Evolutionary conservation across 1,140 invertebrate genomes (phyloP), one percentile per base, ranked within the genome.

Genomic region (Drosophila nigromelanica): DNA sequence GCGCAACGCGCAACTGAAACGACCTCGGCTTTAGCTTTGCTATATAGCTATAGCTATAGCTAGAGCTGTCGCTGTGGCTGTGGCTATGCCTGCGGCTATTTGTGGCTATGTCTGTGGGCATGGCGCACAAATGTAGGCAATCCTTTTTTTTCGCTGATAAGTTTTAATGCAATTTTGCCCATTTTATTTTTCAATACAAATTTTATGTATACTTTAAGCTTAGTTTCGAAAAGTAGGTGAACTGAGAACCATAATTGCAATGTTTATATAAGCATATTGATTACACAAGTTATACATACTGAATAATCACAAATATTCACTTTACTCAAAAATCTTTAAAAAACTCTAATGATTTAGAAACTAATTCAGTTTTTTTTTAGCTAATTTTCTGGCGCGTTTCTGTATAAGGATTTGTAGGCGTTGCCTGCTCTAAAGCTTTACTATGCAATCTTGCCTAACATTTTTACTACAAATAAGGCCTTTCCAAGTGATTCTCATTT

Each of bases 111-210:
- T 51, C 51, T 59, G 69, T 35, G 58, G 75, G 66, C 75, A 67
- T 43, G 72, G 79, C 72, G 72, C 82, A 68, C 56, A 78, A 81
- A 87, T 66, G 82, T 87, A 87, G 81, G 82, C 81, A 87, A 87
- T 51, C 37, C 39, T 10, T 54, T 45, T 33, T 45, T 33, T 14
- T 1, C 6, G 33, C 21, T 35, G 7, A 27, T 27, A 2, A 21
- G 33, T 21, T 35, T 68, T 60, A 40, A 71, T 66, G 52, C 52
- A 71, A 71, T 51, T 71, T 27, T 54, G 24, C 8, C 21, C n/a
- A 33, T 42, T 42, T 42, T 14, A 7, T 27, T 48, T 27, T n/a
- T 10, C 1, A 18, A 5, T 18, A 1, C 5, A 33, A 33, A 33
- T 2, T 6, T 33, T 33, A 6, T 33, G 30, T 35, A 5, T 15